These are phyloP conservation scores for Naja naja DNA, from an alignment of 2,113 vertebrate genomes.

Conservation along the genomic window DNA sequence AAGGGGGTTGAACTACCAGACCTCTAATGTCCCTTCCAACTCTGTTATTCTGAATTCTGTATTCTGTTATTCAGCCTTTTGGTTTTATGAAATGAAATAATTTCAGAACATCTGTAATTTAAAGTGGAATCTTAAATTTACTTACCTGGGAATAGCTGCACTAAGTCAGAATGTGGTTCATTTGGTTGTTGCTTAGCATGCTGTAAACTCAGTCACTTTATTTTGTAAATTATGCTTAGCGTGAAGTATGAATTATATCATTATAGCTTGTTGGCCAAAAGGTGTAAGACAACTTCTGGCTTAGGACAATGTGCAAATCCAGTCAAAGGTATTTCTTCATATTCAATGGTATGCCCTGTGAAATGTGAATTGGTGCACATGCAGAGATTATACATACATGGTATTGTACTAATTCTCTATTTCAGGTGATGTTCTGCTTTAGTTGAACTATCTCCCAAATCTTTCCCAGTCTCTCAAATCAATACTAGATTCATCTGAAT, in stretches of 20 bases:
- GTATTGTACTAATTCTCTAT: neutral
- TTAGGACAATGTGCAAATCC: neutral
- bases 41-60: neutral
- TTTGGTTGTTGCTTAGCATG: neutral
- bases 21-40: neutral
- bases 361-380: neutral
- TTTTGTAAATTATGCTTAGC: neutral
- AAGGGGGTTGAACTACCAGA: neutral
- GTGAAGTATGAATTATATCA: neutral
- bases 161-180: neutral
- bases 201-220: neutral
- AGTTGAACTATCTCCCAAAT: neutral
- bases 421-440: neutral
- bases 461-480: neutral
- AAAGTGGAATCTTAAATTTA: neutral
- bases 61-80: neutral
- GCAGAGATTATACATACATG: neutral
- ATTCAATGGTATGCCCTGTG: neutral
- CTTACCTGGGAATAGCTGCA: neutral
- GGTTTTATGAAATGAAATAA: neutral
- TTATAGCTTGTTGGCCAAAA: neutral
- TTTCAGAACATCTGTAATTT: neutral
- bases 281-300: neutral
- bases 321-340: neutral
- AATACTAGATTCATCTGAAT: neutral